Base-by-base conservation (phyloP, 2,888 invertebrate genomes). In the Melolontha melolontha region DNA sequence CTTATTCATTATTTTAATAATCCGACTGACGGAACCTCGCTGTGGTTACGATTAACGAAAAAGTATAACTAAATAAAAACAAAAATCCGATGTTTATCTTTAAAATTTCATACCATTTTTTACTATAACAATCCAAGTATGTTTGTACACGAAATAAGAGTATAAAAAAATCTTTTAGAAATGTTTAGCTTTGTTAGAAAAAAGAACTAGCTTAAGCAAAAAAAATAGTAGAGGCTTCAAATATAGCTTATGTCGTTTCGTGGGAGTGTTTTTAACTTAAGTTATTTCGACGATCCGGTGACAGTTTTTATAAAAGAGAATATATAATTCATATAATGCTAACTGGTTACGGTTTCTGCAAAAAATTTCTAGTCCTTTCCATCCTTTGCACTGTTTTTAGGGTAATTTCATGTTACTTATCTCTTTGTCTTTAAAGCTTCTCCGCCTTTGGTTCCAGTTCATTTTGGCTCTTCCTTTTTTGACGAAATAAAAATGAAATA, bases 81-180 rank as follows among this genome's bases (percentile, higher is more conserved):
- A 50, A 50, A 68, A 57, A 68, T 70, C 68, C 69, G 68, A 72
- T 71, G 73, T 74, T 74, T 73, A 75, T 73, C 74, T 75, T 72
- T 72, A 71, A 74, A 73, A 75, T 79, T 81, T 80, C 79, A 74
- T 80, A 80, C 79, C 73, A 78, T 80, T 80, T 79, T 81, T 79
- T 80, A 81, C 80, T 79, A 77, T 78, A 78, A 77, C 76, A 77
- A 77, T 75, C 76, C 77, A 74, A 75, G 75, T 77, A 76, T 78
- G 75, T 78, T 78, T 79, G 74, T 79, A 74, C 67, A 79, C 76
- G 77, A 70, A 34, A 52, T 51, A 66, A 63, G 64, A 70, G 70
- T 62, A 59, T 62, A 62, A 41, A 64, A 68, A 65, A 68, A 64
- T 76, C 77, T 75, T 75, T 76, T 79, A 79, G 77, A 72, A 69